phyloP scores from a whole-genome alignment of 2,888 invertebrate genomes.

The Uloborus plumipes region DNA sequence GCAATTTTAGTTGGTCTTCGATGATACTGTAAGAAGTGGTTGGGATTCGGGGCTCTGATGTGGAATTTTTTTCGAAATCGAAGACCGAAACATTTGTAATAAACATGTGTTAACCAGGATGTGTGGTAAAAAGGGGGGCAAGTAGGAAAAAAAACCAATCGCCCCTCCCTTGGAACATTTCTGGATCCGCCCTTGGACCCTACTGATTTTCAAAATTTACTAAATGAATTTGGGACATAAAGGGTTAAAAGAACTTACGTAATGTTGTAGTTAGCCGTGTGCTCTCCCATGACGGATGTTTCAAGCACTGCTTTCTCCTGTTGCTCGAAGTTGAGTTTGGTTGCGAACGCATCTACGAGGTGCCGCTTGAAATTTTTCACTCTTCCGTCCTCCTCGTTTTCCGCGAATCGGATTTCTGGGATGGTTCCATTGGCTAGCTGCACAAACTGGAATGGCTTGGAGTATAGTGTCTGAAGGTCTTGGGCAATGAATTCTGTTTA shows the following conservation, averaged over 20 bases:
- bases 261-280: constrained; percentile 34
- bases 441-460: constrained; percentile 65
- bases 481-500: not conserved
- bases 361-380: constrained; percentile 66
- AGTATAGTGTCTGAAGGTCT: constrained; percentile 24
- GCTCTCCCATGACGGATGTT: constrained; percentile 47
- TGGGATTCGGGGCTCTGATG: too few relatives aligned
- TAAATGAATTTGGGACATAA: too few relatives aligned
- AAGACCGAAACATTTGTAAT: too few relatives aligned
- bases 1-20: too few relatives aligned
- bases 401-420: constrained; percentile 65
- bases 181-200: too few relatives aligned
- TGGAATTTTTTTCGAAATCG: too few relatives aligned
- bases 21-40: too few relatives aligned
- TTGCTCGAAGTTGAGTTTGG: constrained; percentile 47
- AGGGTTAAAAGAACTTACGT: constrained; percentile 21
- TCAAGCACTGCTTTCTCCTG: constrained; percentile 29
- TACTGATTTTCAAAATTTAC: too few relatives aligned
- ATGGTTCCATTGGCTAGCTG: constrained; percentile 65
- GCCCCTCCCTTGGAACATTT: too few relatives aligned
- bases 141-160: too few relatives aligned
- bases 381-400: constrained; percentile 59
- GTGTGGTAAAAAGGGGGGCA: too few relatives aligned
- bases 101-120: too few relatives aligned
- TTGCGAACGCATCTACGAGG: constrained; percentile 64